Evolutionary conservation across 30 jellyfish, hydroid and myxozoan species (phyloP).

Genomic region (Aurelia coerulea): DNA sequence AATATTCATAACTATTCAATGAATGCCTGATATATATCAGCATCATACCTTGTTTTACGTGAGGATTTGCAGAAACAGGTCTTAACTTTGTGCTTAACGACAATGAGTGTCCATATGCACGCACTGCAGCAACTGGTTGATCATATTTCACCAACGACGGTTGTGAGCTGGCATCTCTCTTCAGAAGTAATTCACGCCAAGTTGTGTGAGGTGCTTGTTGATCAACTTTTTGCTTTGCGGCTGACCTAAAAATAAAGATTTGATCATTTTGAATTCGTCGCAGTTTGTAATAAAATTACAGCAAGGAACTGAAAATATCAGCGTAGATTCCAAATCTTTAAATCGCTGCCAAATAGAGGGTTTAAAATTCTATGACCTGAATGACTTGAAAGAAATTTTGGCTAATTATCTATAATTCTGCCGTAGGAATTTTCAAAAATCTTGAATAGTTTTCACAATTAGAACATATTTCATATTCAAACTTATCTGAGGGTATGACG

Average conservation of each 20-base stretch:
- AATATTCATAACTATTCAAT: too few relatives aligned
- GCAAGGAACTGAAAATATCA: too few relatives aligned
- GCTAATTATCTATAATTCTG: too few relatives aligned
- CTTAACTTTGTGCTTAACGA: conserved; percentile 10
- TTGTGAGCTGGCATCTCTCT: conserved; percentile 24
- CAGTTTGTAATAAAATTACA: too few relatives aligned
- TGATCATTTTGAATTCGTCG: not conserved
- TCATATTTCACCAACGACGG: conserved; percentile 20
- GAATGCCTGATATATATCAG: not conserved
- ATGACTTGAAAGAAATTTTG: too few relatives aligned
- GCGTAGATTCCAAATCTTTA: too few relatives aligned
- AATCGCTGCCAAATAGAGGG: too few relatives aligned
- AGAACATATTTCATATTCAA: too few relatives aligned
- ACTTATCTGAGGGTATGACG: too few relatives aligned
- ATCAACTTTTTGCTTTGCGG: conserved; percentile 9
- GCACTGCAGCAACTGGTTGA: conserved; percentile 6
- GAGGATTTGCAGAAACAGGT: conserved; percentile 39
- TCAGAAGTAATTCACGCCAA: conserved; percentile 39
- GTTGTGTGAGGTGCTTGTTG: conserved; percentile 15
- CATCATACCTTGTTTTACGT: not conserved
- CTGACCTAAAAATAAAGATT: not conserved
- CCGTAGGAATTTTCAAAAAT: too few relatives aligned
- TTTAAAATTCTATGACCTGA: too few relatives aligned
- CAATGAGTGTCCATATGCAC: conserved; percentile 7
- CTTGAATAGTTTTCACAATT: too few relatives aligned